phyloP scores from a whole-genome alignment of 2,113 vertebrate genomes.

The Seriola dumerili region DNA sequence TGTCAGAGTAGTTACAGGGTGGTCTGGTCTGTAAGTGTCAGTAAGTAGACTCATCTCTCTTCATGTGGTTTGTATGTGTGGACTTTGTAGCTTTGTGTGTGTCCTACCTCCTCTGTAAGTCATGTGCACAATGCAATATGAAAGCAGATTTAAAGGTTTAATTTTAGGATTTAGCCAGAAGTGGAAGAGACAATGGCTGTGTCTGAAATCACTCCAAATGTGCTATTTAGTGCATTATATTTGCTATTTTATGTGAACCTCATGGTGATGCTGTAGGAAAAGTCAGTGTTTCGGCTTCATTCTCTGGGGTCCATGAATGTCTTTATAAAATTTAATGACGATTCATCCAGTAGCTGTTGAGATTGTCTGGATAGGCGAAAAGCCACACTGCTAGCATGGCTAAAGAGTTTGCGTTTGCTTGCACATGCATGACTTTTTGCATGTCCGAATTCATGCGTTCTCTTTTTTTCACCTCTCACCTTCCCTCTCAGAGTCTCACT shows the following conservation, averaged over 20 bases:
- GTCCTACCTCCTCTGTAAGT: conserved; percentile 26
- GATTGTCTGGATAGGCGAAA: not conserved
- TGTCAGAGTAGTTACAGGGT: conserved; percentile 71
- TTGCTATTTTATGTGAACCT: not conserved
- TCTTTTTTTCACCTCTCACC: conserved; percentile 23
- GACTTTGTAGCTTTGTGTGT: conserved; percentile 47
- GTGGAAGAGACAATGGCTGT: not conserved
- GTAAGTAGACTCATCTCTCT: conserved; percentile 59
- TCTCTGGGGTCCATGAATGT: not conserved
- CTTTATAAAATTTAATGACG: too few species aligned
- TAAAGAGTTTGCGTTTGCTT: conserved; percentile 1
- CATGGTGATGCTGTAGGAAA: not conserved
- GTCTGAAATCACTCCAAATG: not conserved
- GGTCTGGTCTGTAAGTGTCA: conserved; percentile 68
- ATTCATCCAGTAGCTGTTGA: not conserved
- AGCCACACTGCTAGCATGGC: not conserved
- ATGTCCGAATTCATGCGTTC: not conserved
- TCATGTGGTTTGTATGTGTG: conserved; percentile 61
- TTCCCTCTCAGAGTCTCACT: not conserved
- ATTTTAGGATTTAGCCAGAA: conserved; percentile 1
- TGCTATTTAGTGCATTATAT: not conserved
- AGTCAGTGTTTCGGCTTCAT: not conserved
- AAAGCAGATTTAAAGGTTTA: not conserved
- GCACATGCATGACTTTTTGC: not conserved
- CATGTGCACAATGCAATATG: not conserved